Conservation (phyloP, 1,140 invertebrate genomes). For the Papilio helenus region DNA sequence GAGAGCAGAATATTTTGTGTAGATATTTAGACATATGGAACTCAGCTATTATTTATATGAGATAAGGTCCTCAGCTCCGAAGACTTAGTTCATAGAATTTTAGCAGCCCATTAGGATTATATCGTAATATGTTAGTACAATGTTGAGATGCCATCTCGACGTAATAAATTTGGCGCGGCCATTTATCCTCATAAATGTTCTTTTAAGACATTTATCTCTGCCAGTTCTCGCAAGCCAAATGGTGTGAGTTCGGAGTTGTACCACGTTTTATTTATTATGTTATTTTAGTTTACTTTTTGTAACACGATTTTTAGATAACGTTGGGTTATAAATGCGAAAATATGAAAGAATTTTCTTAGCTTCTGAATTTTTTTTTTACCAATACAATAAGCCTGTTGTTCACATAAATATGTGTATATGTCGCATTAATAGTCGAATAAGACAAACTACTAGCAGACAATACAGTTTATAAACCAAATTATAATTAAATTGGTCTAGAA, state of each 20-base stretch:
- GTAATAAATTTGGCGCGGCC: conserved; percentile 16
- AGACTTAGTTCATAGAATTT: background rate
- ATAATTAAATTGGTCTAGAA: too few species aligned
- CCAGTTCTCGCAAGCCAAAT: conserved; percentile 19
- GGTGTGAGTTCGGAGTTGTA: conserved; percentile 9
- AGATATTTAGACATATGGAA: background rate
- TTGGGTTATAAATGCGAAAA: background rate
- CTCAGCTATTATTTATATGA: too few species aligned
- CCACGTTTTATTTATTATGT: conserved; percentile 17
- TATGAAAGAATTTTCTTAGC: background rate
- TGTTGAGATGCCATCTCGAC: conserved; percentile 4
- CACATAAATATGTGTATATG: background rate
- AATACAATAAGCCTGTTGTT: background rate
- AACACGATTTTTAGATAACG: background rate
- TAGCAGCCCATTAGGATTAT: background rate
- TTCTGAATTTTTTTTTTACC: background rate
- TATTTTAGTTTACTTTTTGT: conserved; percentile 12
- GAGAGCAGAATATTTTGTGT: background rate
- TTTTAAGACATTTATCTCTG: conserved; percentile 29
- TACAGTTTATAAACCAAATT: too few species aligned
- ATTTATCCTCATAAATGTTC: conserved; percentile 27
- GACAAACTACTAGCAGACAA: background rate
- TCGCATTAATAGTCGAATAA: background rate
- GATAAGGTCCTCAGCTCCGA: background rate
- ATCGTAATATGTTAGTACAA: conserved; percentile 13